A percentile compares a stretch with the other conserved stretches of the same genome.
phyloP scores from a whole-genome alignment of 2,113 vertebrate genomes.

The Taxidea taxus region DNA sequence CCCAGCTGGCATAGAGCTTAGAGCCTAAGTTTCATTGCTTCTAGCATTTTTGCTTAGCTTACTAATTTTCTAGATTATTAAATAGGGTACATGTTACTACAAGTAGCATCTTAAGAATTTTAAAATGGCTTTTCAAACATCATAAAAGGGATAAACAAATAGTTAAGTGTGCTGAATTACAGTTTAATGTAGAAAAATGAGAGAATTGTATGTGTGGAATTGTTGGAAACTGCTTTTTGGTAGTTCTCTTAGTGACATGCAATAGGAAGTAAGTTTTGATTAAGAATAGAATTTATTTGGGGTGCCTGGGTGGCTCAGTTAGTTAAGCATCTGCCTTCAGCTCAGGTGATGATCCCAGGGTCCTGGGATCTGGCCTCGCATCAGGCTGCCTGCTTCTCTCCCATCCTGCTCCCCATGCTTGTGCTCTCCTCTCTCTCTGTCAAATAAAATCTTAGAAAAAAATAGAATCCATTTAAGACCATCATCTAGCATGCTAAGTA shows the following conservation, averaged over 20 bases:
- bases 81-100: neutral
- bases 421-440: too few species aligned
- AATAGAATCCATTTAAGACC: neutral
- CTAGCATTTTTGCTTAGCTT: neutral
- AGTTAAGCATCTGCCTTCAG: too few species aligned
- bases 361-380: too few species aligned
- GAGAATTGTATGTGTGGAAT: neutral
- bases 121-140: neutral
- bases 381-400: too few species aligned
- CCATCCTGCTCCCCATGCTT: too few species aligned
- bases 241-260: neutral
- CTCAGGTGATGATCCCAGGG: too few species aligned
- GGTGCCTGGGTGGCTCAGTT: too few species aligned
- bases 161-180: neutral
- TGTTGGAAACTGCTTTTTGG: neutral
- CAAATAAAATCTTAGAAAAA: too few species aligned
- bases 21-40: constrained; percentile 1
- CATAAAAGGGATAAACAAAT: neutral
- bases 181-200: neutral
- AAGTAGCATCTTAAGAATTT: neutral
- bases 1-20: constrained; percentile 13
- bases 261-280: neutral
- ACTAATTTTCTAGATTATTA: constrained; percentile 42
- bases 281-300: neutral
- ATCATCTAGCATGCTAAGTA: neutral